Conservation (phyloP, 2,113 vertebrate species). For the Irena cyanogastra region DNA sequence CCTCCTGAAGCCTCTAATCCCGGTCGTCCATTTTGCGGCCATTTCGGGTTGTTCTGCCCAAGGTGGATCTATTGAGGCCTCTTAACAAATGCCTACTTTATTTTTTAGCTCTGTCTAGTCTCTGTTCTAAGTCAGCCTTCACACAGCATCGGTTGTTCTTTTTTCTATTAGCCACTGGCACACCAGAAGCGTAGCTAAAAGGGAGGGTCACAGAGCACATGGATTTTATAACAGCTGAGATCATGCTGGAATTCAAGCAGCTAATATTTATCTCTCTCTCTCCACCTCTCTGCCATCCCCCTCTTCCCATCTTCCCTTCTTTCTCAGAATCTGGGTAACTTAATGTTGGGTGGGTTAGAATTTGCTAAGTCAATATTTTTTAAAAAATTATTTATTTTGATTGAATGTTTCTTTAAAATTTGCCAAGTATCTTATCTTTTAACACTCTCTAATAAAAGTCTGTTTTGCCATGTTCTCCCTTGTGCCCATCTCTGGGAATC, state of each 20-base stretch:
- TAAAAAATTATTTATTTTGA: neutral
- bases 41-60: no score
- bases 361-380: neutral
- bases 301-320: accelerated
- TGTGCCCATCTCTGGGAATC: neutral
- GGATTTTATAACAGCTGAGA: neutral
- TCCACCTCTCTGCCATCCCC: neutral
- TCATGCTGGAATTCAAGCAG: neutral
- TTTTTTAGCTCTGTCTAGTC: no score
- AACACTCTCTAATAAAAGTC: neutral
- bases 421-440: neutral
- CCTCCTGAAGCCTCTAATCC: accelerated
- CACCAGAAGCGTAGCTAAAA: neutral
- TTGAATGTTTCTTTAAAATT: neutral
- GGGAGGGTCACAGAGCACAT: neutral
- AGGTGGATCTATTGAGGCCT: no score
- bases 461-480: neutral
- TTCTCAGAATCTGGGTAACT: neutral
- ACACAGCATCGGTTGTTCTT: no score
- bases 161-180: no score
- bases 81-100: no score
- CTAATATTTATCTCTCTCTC: neutral
- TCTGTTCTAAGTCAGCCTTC: no score
- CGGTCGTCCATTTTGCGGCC: no score
- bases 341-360: neutral